phyloP scores from a whole-genome alignment of 2,797 vertebrate species.

The Oreochromis mossambicus region DNA sequence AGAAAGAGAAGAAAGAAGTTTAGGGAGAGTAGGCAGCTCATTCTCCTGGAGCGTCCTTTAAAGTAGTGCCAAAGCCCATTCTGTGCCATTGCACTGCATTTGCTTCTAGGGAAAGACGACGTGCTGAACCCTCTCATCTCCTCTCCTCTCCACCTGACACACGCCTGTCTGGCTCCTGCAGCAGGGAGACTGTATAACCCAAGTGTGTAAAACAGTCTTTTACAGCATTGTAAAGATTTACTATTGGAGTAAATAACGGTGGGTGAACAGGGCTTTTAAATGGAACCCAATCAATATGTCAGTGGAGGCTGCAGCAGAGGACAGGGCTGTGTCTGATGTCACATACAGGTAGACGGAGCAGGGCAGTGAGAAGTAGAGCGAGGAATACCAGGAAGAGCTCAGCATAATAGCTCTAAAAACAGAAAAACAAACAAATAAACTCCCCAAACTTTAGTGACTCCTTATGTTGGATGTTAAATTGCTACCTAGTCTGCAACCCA shows the following conservation, averaged over 20 bases:
- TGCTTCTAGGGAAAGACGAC: constrained; percentile 50
- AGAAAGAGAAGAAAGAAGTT: constrained; percentile 30
- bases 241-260: constrained; percentile 81
- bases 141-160: constrained; percentile 40
- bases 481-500: neutral
- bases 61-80: constrained; percentile 54
- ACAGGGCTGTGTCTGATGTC: constrained; percentile 54
- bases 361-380: neutral
- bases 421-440: constrained; percentile 3
- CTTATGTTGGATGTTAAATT: neutral
- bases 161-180: constrained; percentile 60
- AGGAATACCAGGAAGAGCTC: neutral
- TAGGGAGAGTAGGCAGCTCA: constrained; percentile 25
- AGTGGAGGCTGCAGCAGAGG: constrained; percentile 65
- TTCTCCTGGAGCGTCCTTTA: constrained; percentile 51
- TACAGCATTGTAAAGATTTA: constrained; percentile 85
- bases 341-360: constrained; percentile 33
- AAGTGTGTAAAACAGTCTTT: constrained; percentile 79
- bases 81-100: constrained; percentile 40
- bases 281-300: constrained; percentile 77
- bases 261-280: constrained; percentile 79
- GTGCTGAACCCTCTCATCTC: constrained; percentile 11
- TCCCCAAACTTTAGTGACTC: neutral
- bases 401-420: constrained; percentile 18
- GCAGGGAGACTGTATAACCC: constrained; percentile 74